phyloP scores from a whole-genome alignment of 2,113 vertebrate species.

The Syrrhaptes paradoxus region DNA sequence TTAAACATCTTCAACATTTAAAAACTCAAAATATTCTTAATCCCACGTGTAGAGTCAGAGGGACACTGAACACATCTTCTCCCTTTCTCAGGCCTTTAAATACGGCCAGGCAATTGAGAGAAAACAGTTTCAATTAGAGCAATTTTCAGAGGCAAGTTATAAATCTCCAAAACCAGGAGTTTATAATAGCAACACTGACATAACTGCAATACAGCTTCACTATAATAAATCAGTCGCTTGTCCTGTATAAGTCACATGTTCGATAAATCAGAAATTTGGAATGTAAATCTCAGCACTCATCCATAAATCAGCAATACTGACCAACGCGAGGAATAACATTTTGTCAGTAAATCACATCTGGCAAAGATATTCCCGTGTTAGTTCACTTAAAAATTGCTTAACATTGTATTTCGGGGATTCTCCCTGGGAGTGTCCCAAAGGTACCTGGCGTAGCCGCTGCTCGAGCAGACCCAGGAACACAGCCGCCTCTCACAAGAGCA shows the following conservation, averaged over 20 bases:
- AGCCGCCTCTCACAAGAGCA: neutral
- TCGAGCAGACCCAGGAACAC: neutral
- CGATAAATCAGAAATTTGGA: constrained; percentile 35
- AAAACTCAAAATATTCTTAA: neutral
- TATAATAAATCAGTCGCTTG: neutral
- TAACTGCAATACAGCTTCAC: neutral
- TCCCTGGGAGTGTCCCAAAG: neutral
- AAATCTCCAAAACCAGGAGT: constrained; percentile 21
- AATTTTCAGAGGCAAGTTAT: neutral
- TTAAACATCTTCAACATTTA: neutral
- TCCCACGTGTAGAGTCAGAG: neutral
- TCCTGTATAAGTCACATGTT: neutral
- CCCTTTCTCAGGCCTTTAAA: neutral
- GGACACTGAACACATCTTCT: neutral
- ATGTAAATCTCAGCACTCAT: constrained; percentile 18
- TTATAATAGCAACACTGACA: constrained; percentile 11
- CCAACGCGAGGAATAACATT: constrained; percentile 23
- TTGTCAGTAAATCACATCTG: constrained; percentile 23
- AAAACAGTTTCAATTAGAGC: constrained; percentile 14
- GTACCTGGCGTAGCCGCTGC: neutral
- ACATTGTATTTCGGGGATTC: neutral
- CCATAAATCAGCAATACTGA: constrained; percentile 35
- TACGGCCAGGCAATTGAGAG: neutral
- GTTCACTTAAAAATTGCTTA: neutral
- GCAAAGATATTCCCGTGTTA: neutral